Conservation (phyloP, 2,888 invertebrate species). For the Carterocephalus palaemon region DNA sequence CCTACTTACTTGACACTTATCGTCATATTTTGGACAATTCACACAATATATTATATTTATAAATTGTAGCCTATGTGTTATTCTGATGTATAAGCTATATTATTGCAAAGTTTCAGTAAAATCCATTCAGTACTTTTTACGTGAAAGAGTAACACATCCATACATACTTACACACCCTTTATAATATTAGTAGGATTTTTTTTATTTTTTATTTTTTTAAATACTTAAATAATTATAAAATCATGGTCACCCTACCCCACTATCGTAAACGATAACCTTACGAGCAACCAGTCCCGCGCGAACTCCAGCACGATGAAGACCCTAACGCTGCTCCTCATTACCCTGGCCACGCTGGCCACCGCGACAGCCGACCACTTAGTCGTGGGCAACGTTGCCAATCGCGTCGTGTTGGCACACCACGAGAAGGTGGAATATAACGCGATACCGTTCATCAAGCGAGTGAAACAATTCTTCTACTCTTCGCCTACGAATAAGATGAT, state of each 20-base stretch:
- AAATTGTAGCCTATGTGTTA: too few relatives aligned
- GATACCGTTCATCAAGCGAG: constrained; percentile 55
- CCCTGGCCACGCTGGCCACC: background rate
- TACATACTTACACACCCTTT: too few relatives aligned
- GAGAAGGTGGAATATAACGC: constrained; percentile 52
- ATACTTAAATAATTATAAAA: too few relatives aligned
- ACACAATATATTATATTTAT: too few relatives aligned
- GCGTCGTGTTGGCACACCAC: constrained; percentile 41
- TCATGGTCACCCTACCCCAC: background rate
- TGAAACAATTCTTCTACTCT: constrained; percentile 52
- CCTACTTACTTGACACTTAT: too few relatives aligned
- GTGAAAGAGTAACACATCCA: too few relatives aligned
- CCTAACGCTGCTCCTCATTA: background rate
- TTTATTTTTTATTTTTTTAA: too few relatives aligned
- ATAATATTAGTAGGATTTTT: too few relatives aligned
- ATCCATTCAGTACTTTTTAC: too few relatives aligned
- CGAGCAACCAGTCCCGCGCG: background rate
- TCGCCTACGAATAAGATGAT: constrained; percentile 36
- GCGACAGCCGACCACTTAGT: constrained; percentile 36
- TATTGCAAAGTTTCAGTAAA: too few relatives aligned
- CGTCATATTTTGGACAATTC: too few relatives aligned
- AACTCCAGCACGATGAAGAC: background rate
- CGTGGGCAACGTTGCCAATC: constrained; percentile 43
- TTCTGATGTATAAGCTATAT: too few relatives aligned
- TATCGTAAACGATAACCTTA: background rate